Evolutionary conservation across 2,113 vertebrate genomes (phyloP).

Genomic region (Burhinus bistriatus): DNA sequence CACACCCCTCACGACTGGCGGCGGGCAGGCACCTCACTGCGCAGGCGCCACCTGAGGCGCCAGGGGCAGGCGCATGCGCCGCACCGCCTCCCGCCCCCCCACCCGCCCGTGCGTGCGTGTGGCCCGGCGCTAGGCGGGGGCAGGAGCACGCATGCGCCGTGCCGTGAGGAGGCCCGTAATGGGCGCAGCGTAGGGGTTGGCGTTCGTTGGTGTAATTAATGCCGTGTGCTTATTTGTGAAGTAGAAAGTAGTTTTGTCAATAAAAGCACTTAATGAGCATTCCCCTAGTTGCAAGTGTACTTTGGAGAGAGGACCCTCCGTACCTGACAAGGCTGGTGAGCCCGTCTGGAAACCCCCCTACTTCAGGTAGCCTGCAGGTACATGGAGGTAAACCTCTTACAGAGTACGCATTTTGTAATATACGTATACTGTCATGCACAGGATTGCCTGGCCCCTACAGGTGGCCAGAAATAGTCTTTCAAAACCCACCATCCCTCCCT

Average conservation of each 20-base stretch:
- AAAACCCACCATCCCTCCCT: accelerated
- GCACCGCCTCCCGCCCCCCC: too few species aligned
- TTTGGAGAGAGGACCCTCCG: not conserved
- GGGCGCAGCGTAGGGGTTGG: not conserved
- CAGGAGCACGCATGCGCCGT: not conserved
- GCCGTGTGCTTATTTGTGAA: accelerated
- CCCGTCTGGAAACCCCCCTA: accelerated
- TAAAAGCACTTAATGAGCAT: accelerated
- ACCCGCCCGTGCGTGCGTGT: too few species aligned
- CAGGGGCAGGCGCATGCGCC: not conserved
- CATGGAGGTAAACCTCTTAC: accelerated
- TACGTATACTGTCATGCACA: accelerated
- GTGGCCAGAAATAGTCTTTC: not conserved
- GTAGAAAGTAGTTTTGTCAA: accelerated
- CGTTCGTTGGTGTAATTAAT: accelerated
- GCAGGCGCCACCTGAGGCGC: not conserved
- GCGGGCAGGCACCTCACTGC: not conserved
- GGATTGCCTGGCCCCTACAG: too few species aligned
- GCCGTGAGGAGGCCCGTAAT: accelerated
- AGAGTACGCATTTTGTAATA: accelerated
- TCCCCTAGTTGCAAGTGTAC: accelerated
- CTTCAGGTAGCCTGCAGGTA: too few species aligned
- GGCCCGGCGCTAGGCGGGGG: not conserved
- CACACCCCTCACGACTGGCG: not conserved
- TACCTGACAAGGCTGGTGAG: not conserved